A percentile compares a stretch with the other conserved stretches of the same genome.
These are phyloP conservation scores for Nemotelus nigrinus DNA, from an alignment of 2,888 invertebrate species.

Conservation along the genomic window DNA sequence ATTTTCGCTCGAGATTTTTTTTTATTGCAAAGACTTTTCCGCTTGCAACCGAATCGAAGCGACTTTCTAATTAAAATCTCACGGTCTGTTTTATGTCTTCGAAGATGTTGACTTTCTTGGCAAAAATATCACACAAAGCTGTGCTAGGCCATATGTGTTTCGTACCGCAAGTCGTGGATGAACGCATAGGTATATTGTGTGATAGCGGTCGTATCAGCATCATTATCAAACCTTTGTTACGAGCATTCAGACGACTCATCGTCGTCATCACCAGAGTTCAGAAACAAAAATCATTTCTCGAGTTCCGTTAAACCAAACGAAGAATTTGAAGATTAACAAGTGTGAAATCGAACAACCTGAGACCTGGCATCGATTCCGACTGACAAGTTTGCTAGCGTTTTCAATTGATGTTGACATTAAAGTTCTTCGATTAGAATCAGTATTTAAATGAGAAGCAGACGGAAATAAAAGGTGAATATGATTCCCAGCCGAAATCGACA, in stretches of 20 bases:
- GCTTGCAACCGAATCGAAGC: background rate
- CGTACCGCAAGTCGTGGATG: background rate
- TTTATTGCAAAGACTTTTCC: background rate
- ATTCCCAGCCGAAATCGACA: background rate
- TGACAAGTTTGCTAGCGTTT: conserved; percentile 3
- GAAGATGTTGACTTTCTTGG: conserved; percentile 1
- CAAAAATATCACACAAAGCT: background rate
- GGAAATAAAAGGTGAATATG: background rate
- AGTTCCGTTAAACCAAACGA: conserved; percentile 7
- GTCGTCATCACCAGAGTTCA: background rate
- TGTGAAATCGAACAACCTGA: conserved; percentile 1
- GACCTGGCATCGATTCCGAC: background rate
- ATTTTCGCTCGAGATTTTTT: conserved; percentile 4
- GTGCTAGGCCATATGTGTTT: too few species aligned
- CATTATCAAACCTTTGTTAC: conserved; percentile 7
- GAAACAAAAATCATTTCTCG: background rate
- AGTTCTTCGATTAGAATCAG: conserved; percentile 21
- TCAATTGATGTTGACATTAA: conserved; percentile 19
- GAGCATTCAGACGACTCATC: background rate
- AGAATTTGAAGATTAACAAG: conserved; percentile 10
- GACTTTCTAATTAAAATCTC: conserved; percentile 37
- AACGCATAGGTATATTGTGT: background rate
- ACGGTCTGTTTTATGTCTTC: conserved; percentile 34
- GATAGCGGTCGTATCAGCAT: background rate
- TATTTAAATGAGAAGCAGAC: conserved; percentile 18